Conservation (phyloP, 2,888 invertebrate genomes). For the Trimorus sp. region DNA sequence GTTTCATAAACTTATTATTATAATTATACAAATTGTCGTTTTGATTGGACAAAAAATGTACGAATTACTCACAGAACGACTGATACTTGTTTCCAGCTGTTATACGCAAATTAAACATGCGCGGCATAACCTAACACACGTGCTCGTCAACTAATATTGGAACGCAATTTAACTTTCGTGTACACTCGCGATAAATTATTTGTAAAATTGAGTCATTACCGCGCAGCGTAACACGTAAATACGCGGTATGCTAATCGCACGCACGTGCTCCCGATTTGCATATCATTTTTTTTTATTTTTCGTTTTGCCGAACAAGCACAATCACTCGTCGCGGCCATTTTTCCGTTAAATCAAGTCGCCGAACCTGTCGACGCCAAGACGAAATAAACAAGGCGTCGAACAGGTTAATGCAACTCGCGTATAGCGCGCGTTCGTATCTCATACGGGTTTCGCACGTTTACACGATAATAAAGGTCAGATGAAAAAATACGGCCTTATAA, state of each 20-base stretch:
- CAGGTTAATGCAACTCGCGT: slow-evolving; percentile 5
- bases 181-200: slow-evolving; percentile 26
- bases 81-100: too few species aligned
- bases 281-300: slow-evolving; percentile 9
- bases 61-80: too few species aligned
- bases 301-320: not conserved
- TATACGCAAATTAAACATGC: slow-evolving; percentile 17
- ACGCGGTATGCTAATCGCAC: slow-evolving; percentile 14
- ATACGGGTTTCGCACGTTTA: slow-evolving; percentile 13
- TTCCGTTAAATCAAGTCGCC: too few species aligned
- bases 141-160: slow-evolving; percentile 20
- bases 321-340: too few species aligned
- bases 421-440: slow-evolving; percentile 25
- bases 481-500: slow-evolving; percentile 38
- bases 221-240: slow-evolving; percentile 22
- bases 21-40: not conserved
- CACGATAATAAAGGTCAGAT: slow-evolving; percentile 36
- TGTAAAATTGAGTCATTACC: slow-evolving; percentile 36
- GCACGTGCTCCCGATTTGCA: slow-evolving; percentile 20
- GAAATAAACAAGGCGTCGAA: not conserved
- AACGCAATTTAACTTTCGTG: slow-evolving; percentile 29
- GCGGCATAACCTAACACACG: not conserved
- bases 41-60: too few species aligned
- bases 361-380: not conserved
- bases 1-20: too few species aligned